Percentiles rank a stretch among this genome's conserved stretches.
phyloP scores from a whole-genome alignment of 2,113 vertebrate genomes.

The Chiloscyllium plagiosum region DNA sequence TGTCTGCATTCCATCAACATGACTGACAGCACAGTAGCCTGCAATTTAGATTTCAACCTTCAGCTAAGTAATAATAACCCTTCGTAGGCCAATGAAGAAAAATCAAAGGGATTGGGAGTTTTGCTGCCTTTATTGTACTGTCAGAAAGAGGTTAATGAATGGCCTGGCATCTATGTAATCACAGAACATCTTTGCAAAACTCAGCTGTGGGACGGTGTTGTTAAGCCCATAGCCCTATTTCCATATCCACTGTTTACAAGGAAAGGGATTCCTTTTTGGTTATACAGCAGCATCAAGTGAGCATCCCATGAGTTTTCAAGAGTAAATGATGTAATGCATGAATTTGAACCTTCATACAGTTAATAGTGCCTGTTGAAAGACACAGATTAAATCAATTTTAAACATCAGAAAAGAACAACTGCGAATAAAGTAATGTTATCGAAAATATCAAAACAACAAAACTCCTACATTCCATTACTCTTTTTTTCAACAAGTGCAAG shows the following conservation, averaged over 20 bases:
- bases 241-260: neutral
- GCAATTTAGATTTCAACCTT: slow-evolving; percentile 42
- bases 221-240: neutral
- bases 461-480: neutral
- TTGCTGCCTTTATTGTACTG: slow-evolving; percentile 49
- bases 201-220: neutral
- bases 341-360: neutral
- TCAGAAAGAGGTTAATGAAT: slow-evolving; percentile 52
- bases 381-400: neutral
- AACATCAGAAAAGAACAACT: neutral
- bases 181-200: slow-evolving; percentile 40
- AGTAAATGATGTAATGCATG: neutral
- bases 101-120: slow-evolving; percentile 45
- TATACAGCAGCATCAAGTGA: neutral
- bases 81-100: slow-evolving; percentile 39
- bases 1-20: slow-evolving; percentile 65
- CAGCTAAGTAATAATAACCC: slow-evolving; percentile 47
- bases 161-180: slow-evolving; percentile 46
- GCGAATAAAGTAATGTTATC: neutral
- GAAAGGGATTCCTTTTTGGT: neutral
- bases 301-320: neutral
- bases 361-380: neutral
- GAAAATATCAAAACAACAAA: neutral
- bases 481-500: slow-evolving; percentile 6
- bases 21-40: slow-evolving; percentile 62